Evolutionary conservation across 2,797 vertebrate species (phyloP), one percentile per base, ranked within the genome.

Genomic region (Pipistrellus nathusii): DNA sequence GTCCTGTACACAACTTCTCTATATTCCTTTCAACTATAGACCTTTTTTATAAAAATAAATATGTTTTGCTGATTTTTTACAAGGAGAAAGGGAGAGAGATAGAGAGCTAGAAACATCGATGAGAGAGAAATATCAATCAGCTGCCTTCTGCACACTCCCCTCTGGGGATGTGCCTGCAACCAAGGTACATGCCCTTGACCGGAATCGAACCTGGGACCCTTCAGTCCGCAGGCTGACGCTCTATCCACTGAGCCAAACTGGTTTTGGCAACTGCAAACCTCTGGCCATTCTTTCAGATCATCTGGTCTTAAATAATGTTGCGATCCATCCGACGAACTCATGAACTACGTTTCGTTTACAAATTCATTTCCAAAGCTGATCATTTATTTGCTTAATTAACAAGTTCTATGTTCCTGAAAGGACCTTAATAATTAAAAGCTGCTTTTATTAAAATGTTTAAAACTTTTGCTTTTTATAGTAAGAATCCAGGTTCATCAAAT

Each of bases 301-400:
- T 38, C 23, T 69, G 30, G 23, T 41, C 30, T 90, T 90, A 86
- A 80, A 82, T 62, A 78, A 71, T 17, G 8, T 83, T 32, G 38
- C 38, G 9, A 59, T 32, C 53, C 55, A 85, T 53, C 4, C 38
- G 82, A 59, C 17, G 83, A 55, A 57, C 6, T 75, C 17, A 59
- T 75, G 7, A 69, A 13, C n/a, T 72, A 41, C 5, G 38, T 51
- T 87, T 27, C 66, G 41, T 55, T 91, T 48, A 71, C 25, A 94
- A 83, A 21, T 92, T 66, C 1, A 68, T 72, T 92, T 90, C 51
- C 68, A 88, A 76, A 41, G 48, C 4, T 91, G 13, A 88, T 88
- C 87, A 71, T 66, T 73, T 94, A 46, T 72, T 95, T 95, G 14
- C 76, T 89, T 81, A 53, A 38, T 90, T 82, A 88, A 72, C 53